A percentile compares a stretch with the other conserved stretches of the same genome.
Evolutionary conservation across 2,797 vertebrate genomes (phyloP).

Genomic region (Catostomus latipinnis): DNA sequence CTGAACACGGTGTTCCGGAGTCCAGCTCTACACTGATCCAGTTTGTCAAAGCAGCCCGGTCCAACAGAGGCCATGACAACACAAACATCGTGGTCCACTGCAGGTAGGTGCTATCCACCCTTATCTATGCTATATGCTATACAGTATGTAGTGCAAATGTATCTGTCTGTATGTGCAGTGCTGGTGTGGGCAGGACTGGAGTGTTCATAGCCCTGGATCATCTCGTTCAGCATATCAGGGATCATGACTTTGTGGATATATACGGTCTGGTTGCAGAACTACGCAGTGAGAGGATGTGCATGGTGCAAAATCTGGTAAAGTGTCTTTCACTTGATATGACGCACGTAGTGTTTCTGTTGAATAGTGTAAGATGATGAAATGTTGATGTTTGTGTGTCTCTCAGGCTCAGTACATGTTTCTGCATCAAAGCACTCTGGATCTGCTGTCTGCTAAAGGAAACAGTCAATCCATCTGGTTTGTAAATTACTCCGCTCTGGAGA

Average conservation of each 20-base stretch:
- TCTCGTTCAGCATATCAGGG: conserved; percentile 92
- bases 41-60: conserved; percentile 92
- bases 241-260: conserved; percentile 98
- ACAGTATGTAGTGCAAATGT: too few species aligned
- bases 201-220: conserved; percentile 96
- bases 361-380: too few species aligned
- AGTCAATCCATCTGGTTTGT: conserved; percentile 95
- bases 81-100: conserved; percentile 94
- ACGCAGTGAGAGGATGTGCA: conserved; percentile 97
- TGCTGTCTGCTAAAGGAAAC: conserved; percentile 90
- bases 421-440: conserved; percentile 94
- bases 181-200: conserved; percentile 95
- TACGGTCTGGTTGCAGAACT: conserved; percentile 96
- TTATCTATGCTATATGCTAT: neutral
- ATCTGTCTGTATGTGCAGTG: conserved; percentile 73
- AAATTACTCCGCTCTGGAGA: conserved; percentile 96
- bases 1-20: conserved; percentile 94
- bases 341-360: neutral
- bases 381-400: conserved; percentile 17
- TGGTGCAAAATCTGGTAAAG: conserved; percentile 98
- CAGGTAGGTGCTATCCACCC: conserved; percentile 69
- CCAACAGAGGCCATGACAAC: conserved; percentile 86
- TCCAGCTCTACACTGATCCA: conserved; percentile 90
- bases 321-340: neutral
- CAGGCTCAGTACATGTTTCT: conserved; percentile 98